These are phyloP conservation scores for Iphiclides podalirius DNA, from an alignment of 2,888 invertebrate species.

Conservation along the genomic window DNA sequence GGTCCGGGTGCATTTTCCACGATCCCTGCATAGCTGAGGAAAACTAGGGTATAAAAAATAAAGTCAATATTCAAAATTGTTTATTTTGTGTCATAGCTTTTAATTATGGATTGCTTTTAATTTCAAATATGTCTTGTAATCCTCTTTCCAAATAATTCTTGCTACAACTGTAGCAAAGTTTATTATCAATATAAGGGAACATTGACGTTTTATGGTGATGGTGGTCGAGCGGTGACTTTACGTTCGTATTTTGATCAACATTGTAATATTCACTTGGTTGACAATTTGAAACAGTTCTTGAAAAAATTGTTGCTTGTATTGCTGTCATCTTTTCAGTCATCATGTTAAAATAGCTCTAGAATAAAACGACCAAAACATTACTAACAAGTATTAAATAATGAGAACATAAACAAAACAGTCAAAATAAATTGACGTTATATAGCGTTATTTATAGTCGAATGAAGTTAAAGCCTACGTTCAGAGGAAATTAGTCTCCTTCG, in stretches of 20 bases:
- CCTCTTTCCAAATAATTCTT: constrained; percentile 55
- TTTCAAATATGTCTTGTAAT: constrained; percentile 8
- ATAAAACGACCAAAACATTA: constrained; percentile 35
- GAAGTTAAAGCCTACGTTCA: too few species aligned
- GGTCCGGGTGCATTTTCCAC: too few species aligned
- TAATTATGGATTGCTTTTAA: neutral
- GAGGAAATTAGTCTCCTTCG: too few species aligned
- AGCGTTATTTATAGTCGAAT: too few species aligned
- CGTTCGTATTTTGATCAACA: neutral
- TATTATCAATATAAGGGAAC: constrained; percentile 52
- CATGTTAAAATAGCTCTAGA: constrained; percentile 73
- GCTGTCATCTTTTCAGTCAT: constrained; percentile 67
- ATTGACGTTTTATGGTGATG: constrained; percentile 34
- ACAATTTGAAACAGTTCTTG: constrained; percentile 59
- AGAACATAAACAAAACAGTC: too few species aligned
- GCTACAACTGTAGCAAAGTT: constrained; percentile 64
- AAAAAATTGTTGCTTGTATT: constrained; percentile 82
- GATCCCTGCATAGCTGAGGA: too few species aligned
- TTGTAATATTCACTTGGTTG: constrained; percentile 25
- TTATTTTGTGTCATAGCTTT: too few species aligned
- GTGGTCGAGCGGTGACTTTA: constrained; percentile 20
- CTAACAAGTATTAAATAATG: neutral
- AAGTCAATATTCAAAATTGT: too few species aligned
- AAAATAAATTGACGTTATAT: too few species aligned
- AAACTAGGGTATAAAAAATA: too few species aligned